Conservation (phyloP, 2,888 invertebrate species). For the Pachymerium ferrugineum region DNA sequence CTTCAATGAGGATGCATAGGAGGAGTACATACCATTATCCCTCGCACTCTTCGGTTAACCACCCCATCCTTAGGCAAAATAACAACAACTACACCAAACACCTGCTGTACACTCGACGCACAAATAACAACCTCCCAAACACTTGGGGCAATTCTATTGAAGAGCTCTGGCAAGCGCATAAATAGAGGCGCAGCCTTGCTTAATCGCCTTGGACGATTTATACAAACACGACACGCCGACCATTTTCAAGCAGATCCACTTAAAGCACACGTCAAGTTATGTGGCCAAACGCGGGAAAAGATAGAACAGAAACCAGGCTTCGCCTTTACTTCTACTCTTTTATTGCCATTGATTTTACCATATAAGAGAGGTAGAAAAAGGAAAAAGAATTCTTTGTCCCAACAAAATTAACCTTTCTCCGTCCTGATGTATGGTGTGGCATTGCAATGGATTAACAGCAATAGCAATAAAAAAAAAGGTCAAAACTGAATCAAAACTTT, state of each 20-base stretch:
- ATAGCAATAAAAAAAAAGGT: background rate
- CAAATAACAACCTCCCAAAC: background rate
- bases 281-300: no score
- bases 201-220: background rate
- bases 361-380: background rate
- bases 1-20: background rate
- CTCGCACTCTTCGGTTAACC: background rate
- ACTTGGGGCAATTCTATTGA: background rate
- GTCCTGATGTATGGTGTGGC: no score
- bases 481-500: no score
- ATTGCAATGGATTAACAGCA: no score
- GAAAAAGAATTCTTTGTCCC: background rate
- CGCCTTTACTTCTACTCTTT: background rate
- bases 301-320: background rate
- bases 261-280: no score
- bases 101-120: background rate
- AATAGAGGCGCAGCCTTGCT: background rate
- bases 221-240: background rate
- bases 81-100: conserved; percentile 9
- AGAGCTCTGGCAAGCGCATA: background rate
- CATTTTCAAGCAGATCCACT: background rate
- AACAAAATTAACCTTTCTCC: no score
- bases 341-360: background rate
- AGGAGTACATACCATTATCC: background rate
- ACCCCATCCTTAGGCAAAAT: background rate